These are phyloP conservation scores for Accipiter cooperii DNA, from an alignment of 2,113 vertebrate species.

Conservation along the genomic window DNA sequence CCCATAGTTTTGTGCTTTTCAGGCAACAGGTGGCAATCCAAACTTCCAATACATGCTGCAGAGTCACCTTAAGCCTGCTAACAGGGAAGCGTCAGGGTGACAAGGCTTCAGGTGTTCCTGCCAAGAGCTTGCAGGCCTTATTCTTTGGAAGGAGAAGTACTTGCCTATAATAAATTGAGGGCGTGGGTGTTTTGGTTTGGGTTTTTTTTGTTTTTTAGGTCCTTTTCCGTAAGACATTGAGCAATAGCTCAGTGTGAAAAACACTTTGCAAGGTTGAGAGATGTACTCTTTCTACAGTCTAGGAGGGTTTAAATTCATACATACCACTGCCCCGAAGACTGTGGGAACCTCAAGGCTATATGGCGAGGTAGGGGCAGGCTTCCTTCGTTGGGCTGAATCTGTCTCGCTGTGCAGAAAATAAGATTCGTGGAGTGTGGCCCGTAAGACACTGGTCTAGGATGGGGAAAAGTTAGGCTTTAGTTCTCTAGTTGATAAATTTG, in stretches of 20 bases:
- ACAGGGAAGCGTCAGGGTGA: not conserved
- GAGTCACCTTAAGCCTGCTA: not conserved
- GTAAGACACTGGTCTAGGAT: not conserved
- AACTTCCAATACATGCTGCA: too few species aligned
- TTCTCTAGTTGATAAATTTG: not conserved
- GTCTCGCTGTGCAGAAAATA: not conserved
- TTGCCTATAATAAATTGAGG: not conserved
- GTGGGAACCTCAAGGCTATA: not conserved
- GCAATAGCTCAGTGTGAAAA: not conserved
- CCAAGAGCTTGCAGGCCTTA: not conserved
- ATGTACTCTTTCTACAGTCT: not conserved
- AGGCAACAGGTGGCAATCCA: not conserved
- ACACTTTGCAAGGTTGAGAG: not conserved
- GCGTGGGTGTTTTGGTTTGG: too few species aligned
- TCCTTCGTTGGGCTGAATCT: not conserved
- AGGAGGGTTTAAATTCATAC: not conserved
- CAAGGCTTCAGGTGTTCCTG: not conserved
- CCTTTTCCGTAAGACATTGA: not conserved
- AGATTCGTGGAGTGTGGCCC: fast-evolving
- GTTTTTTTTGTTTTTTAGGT: not conserved
- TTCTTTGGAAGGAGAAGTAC: not conserved
- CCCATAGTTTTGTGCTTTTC: not conserved
- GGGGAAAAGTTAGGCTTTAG: not conserved
- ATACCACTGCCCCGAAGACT: not conserved
- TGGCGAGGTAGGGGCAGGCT: not conserved